phyloP scores from a whole-genome alignment of 2,797 vertebrate genomes.

The Phrynocephalus guinanensis region DNA sequence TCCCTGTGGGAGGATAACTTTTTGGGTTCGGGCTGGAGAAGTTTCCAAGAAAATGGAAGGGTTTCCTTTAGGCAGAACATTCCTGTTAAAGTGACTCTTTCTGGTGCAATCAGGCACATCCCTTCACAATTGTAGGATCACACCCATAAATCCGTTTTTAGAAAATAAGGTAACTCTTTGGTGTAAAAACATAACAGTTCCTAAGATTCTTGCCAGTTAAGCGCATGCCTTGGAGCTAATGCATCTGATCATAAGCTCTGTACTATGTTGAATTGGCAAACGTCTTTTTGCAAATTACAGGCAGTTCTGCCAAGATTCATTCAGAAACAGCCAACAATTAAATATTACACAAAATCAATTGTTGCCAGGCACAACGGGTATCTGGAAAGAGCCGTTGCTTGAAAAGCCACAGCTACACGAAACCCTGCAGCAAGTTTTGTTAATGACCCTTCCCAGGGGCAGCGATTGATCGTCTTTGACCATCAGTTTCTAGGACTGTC shows the following conservation, averaged over 20 bases:
- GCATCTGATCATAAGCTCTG: neutral
- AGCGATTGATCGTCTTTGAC: neutral
- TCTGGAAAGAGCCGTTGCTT: constrained; percentile 18
- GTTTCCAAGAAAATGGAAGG: no score
- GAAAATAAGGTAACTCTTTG: neutral
- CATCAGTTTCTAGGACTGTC: neutral
- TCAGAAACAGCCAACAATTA: neutral
- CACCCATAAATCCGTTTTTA: neutral
- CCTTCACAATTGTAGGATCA: no score
- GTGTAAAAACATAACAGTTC: neutral
- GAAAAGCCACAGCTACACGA: neutral
- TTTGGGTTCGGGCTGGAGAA: no score
- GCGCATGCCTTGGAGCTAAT: neutral
- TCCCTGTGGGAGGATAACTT: no score
- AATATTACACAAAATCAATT: constrained; percentile 10
- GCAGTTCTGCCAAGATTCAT: constrained; percentile 20
- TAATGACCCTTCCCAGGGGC: neutral
- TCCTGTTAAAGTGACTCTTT: no score
- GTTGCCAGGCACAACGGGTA: constrained; percentile 22
- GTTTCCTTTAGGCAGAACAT: no score
- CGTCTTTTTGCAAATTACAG: constrained; percentile 24
- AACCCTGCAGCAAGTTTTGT: neutral
- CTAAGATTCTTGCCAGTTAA: neutral
- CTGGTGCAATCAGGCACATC: no score
- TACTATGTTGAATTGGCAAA: neutral